phyloP scores from a whole-genome alignment of 2,888 invertebrate species.

The Acanthosepion pharaonis region DNA sequence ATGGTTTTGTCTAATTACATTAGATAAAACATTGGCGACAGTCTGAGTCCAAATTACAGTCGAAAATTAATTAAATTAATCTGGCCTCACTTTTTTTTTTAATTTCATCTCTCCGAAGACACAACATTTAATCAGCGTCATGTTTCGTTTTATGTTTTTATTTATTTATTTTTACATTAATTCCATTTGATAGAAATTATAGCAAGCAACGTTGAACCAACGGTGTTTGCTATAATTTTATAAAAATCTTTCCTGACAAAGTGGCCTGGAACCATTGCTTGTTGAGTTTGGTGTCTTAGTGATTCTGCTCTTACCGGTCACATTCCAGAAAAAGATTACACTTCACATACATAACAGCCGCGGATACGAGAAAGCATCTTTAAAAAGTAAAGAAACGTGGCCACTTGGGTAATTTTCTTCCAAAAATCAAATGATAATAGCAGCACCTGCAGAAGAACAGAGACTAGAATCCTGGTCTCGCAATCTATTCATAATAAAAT shows the following conservation, averaged over 20 bases:
- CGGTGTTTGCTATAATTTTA: neutral
- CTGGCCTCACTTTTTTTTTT: neutral
- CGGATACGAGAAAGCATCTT: too few relatives aligned
- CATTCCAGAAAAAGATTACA: too few relatives aligned
- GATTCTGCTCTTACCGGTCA: too few relatives aligned
- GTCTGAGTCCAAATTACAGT: neutral
- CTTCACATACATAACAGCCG: too few relatives aligned
- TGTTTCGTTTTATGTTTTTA: too few relatives aligned
- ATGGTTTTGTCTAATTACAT: neutral
- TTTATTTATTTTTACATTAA: neutral
- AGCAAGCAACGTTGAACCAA: neutral
- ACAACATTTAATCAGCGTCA: neutral
- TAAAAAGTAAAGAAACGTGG: too few relatives aligned
- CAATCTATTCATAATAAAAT: too few relatives aligned
- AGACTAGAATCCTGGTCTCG: too few relatives aligned
- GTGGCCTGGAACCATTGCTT: neutral
- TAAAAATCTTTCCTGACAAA: neutral
- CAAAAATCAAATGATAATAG: too few relatives aligned
- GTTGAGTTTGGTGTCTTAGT: neutral
- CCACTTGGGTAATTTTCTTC: too few relatives aligned
- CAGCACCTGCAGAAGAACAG: too few relatives aligned
- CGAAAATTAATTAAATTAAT: neutral
- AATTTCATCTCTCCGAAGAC: neutral
- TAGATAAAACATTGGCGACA: neutral
- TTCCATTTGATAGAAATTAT: neutral